Evolutionary conservation across 1,140 invertebrate species (phyloP), one percentile per base, ranked within the genome.

Genomic region (Scaptomyza montana): DNA sequence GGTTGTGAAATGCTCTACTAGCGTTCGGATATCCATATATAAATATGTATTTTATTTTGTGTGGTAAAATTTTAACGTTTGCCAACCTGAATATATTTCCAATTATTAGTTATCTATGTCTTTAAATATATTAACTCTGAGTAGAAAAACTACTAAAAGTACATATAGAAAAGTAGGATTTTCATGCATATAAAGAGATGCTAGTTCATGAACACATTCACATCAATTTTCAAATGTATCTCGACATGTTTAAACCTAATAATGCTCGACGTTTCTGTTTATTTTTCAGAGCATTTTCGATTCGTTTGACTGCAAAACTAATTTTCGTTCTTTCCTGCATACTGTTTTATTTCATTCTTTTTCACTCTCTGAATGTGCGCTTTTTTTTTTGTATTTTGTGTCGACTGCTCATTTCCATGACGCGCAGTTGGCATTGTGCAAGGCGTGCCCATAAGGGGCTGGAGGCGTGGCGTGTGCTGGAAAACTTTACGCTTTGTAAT

Each of bases 401-500:
- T 60, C 61, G 82, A 86, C 84, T 86, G 82, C 82, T 86, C 82
- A 86, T 86, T 86, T 86, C 82, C 78, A 82, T 86, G 82, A 87
- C 78, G 82, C 82, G 75, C 81, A 86, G 81, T 86, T 85, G 81
- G 81, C 71, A 86, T 87, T 86, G 78, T 86, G 59, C 51, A 57
- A 65, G 78, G 78, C 57, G 70, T 68, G 74, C 43, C 74, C 66
- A 50, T 30, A 53, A 43, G 57, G 28, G 36, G 60, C 25, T 12
- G 49, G 68, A 57, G 82, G 82, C 84, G 82, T 87, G 81, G 78
- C 81, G 78, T 86, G 82, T 78, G 82, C 82, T 86, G 82, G 55
- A 89, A 89, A 89, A 89, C 84, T 89, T 89, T 89, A 77, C 84
- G 84, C 84, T 89, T 89, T 89, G 84, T 89, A 89, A 89, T 89